A percentile compares a stretch with the other conserved stretches of the same genome.
These are phyloP conservation scores for Drosophila lini DNA, from an alignment of 1,140 invertebrate species.

Conservation along the genomic window DNA sequence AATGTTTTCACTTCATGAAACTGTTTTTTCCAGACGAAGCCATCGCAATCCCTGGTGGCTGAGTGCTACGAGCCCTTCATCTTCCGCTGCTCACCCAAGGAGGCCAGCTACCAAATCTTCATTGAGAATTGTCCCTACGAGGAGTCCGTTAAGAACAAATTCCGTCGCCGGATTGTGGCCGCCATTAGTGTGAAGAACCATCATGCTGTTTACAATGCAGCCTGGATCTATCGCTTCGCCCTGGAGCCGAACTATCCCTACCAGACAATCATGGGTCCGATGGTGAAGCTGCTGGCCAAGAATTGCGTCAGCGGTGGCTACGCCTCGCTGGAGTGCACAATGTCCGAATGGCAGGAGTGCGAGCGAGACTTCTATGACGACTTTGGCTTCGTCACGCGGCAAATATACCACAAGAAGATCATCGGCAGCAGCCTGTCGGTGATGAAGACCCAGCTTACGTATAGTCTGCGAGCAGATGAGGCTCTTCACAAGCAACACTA, in stretches of 20 bases:
- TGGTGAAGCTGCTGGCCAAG: slow-evolving; percentile 63
- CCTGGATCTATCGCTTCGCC: slow-evolving; percentile 81
- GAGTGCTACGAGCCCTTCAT: slow-evolving; percentile 83
- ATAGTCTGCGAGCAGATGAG: slow-evolving; percentile 55
- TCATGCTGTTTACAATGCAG: slow-evolving; percentile 74
- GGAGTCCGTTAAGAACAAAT: slow-evolving; percentile 62
- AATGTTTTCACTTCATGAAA: background rate
- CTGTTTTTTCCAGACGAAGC: slow-evolving; percentile 54
- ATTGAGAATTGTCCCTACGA: slow-evolving; percentile 70
- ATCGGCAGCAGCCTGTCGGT: slow-evolving; percentile 77
- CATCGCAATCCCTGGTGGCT: slow-evolving; percentile 74
- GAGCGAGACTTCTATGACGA: slow-evolving; percentile 77
- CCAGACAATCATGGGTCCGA: slow-evolving; percentile 78
- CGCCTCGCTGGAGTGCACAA: slow-evolving; percentile 70
- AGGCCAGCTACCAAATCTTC: slow-evolving; percentile 77
- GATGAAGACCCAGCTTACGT: slow-evolving; percentile 79
- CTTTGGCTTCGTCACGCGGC: slow-evolving; percentile 73
- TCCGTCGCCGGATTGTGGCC: slow-evolving; percentile 71
- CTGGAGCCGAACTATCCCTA: slow-evolving; percentile 72
- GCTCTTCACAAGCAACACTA: slow-evolving; percentile 70
- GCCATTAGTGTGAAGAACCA: slow-evolving; percentile 77
- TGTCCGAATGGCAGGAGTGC: slow-evolving; percentile 80
- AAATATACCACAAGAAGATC: slow-evolving; percentile 83
- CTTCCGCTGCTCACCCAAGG: slow-evolving; percentile 69
- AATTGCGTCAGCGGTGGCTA: slow-evolving; percentile 67